Percentiles rank a stretch among this genome's conserved stretches.
phyloP scores from a whole-genome alignment of 1,140 invertebrate species.

The Gryon sp. region DNA sequence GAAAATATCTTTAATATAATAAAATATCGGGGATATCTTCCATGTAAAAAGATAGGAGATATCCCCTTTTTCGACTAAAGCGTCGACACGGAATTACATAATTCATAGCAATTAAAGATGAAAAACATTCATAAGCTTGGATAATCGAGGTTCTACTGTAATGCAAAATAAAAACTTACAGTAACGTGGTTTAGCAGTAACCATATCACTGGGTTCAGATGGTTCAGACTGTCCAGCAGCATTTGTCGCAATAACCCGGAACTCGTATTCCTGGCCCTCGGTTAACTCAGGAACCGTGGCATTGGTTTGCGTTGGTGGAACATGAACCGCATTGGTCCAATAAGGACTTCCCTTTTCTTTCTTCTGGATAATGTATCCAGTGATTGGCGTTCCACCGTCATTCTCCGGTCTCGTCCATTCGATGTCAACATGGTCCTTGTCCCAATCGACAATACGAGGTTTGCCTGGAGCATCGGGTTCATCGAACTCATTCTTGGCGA shows the following conservation, averaged over 20 bases:
- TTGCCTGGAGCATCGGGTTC: conserved; percentile 95
- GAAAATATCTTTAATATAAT: too few relatives aligned
- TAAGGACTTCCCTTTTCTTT: conserved; percentile 95
- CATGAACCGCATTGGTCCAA: conserved; percentile 93
- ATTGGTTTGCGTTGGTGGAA: conserved; percentile 87
- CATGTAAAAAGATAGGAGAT: too few relatives aligned
- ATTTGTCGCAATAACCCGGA: conserved; percentile 96
- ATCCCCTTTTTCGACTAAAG: too few relatives aligned
- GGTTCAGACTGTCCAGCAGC: conserved; percentile 97
- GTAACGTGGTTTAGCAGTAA: conserved; percentile 92
- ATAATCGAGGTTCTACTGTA: too few relatives aligned
- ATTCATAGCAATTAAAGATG: too few relatives aligned
- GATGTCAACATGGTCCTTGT: conserved; percentile 94
- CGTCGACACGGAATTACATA: too few relatives aligned
- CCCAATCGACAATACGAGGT: conserved; percentile 92
- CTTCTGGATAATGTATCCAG: conserved; percentile 96
- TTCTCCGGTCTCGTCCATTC: conserved; percentile 92
- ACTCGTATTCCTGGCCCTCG: conserved; percentile 97
- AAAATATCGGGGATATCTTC: too few relatives aligned
- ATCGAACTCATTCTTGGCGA: conserved; percentile 97
- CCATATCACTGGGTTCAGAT: conserved; percentile 93
- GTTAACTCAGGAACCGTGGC: conserved; percentile 92
- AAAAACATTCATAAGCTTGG: too few relatives aligned
- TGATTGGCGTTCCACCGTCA: conserved; percentile 94
- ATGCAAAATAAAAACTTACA: too few relatives aligned